A percentile compares a stretch with the other conserved stretches of the same genome.
Evolutionary conservation across 1,140 invertebrate species (phyloP).

Genomic region (Phortica variegata): DNA sequence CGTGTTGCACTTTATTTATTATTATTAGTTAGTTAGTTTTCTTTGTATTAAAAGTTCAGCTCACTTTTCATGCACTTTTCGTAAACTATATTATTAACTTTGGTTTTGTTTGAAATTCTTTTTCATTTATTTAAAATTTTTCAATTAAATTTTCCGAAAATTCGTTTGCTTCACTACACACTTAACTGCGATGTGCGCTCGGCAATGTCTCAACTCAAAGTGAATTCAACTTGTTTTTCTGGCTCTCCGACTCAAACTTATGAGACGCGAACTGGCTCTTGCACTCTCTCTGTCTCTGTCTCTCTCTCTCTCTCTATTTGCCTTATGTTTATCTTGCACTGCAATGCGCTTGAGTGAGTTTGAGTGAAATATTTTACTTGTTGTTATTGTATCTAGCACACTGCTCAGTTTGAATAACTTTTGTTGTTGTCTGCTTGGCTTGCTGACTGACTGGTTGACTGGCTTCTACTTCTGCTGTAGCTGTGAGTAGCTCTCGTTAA

Average conservation of each 20-base stretch:
- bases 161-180: too few relatives aligned
- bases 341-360: conserved; percentile 18
- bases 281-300: conserved; percentile 7
- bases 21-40: not conserved
- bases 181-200: conserved; percentile 36
- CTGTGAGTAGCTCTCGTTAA: conserved; percentile 51
- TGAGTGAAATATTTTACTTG: conserved; percentile 42
- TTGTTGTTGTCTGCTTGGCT: conserved; percentile 13
- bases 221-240: conserved; percentile 32
- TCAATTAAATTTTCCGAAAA: too few relatives aligned
- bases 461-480: conserved; percentile 17
- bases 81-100: too few relatives aligned
- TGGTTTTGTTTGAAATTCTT: too few relatives aligned
- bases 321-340: not conserved
- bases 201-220: conserved; percentile 51
- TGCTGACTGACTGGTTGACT: not conserved
- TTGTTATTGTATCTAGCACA: conserved; percentile 21
- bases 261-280: conserved; percentile 27
- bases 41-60: too few relatives aligned
- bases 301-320: conserved; percentile 12
- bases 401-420: too few relatives aligned
- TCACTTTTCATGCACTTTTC: too few relatives aligned
- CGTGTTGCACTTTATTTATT: conserved; percentile 13
- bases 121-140: too few relatives aligned
- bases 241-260: conserved; percentile 49